phyloP scores from a whole-genome alignment of 30 jellyfish, hydroid and myxozoan species.

The Aurelia aurita region DNA sequence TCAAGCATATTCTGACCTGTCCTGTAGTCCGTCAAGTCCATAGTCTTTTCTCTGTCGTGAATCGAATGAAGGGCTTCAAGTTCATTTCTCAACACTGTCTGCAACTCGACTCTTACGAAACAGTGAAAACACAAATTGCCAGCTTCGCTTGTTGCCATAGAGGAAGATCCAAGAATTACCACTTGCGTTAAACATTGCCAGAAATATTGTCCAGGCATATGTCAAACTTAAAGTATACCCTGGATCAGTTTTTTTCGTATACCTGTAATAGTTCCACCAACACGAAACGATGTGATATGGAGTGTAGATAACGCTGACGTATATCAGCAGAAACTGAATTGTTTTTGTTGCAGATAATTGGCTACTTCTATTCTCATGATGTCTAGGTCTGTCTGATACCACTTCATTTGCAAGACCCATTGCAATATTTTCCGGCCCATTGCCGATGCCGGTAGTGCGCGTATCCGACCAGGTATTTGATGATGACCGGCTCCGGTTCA shows the following conservation, averaged over 20 bases:
- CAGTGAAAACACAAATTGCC: not conserved
- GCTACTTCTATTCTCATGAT: no score
- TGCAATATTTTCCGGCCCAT: not conserved
- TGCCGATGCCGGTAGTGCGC: no score
- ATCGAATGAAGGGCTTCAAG: no score
- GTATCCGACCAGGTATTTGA: no score
- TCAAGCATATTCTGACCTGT: no score
- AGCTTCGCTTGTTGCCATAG: not conserved
- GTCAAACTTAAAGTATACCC: not conserved
- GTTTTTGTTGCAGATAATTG: constrained; percentile 1
- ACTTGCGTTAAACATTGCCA: not conserved
- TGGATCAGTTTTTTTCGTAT: not conserved
- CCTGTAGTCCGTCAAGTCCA: no score
- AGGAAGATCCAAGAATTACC: not conserved
- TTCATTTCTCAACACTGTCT: no score
- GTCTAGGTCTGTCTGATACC: not conserved
- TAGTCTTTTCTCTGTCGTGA: no score
- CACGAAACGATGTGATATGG: constrained; percentile 6
- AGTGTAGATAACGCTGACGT: not conserved
- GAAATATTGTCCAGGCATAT: not conserved
- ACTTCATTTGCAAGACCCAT: not conserved
- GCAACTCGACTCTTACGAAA: not conserved
- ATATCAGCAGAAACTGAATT: not conserved
- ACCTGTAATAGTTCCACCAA: not conserved
- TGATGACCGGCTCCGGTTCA: no score